Conservation (phyloP, 1,140 invertebrate species). For the Calliphora vicina region DNA sequence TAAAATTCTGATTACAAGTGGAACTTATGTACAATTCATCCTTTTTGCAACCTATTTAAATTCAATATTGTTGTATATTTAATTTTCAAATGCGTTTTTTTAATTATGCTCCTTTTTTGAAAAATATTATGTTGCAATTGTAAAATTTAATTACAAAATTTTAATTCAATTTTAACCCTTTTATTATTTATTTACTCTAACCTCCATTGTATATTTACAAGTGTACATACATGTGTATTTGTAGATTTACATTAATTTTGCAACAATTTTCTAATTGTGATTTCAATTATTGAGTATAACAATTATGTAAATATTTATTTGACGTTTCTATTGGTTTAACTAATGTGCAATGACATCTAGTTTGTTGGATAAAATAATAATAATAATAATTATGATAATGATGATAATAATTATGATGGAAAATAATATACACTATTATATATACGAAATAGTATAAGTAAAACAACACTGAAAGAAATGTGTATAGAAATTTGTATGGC, state of each 20-base stretch:
- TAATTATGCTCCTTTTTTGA: too few species aligned
- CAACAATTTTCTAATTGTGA: slow-evolving; percentile 25
- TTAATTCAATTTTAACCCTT: too few species aligned
- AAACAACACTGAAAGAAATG: neutral
- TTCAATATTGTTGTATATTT: too few species aligned
- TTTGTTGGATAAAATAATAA: neutral
- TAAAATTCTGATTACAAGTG: too few species aligned
- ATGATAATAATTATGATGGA: neutral
- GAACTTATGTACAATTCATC: too few species aligned
- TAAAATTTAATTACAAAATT: too few species aligned
- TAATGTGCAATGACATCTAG: slow-evolving; percentile 18
- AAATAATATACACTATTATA: neutral
- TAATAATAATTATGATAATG: neutral
- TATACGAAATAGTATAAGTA: neutral
- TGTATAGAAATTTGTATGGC: neutral
- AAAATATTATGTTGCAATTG: too few species aligned
- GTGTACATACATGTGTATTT: too few species aligned
- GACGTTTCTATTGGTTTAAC: slow-evolving; percentile 31
- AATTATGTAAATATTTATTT: slow-evolving; percentile 34
- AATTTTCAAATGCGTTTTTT: too few species aligned
- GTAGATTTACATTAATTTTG: slow-evolving; percentile 12
- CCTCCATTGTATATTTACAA: too few species aligned
- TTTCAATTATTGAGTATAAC: slow-evolving; percentile 34
- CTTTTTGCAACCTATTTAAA: too few species aligned
- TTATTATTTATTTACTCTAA: too few species aligned